These are phyloP conservation scores for Scaptomyza flava DNA, from an alignment of 2,888 invertebrate species.

Conservation along the genomic window DNA sequence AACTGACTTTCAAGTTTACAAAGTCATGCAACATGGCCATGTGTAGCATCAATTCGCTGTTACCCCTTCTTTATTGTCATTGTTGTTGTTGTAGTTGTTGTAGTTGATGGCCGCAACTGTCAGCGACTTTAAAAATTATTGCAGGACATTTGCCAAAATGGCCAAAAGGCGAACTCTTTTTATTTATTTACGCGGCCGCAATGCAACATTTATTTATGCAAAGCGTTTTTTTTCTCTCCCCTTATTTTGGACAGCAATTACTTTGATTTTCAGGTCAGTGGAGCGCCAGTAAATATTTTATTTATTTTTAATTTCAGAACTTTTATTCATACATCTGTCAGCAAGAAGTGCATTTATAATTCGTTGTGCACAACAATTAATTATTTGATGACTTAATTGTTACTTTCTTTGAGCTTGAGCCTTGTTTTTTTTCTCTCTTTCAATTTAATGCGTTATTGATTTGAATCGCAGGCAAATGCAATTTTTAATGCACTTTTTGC, in stretches of 20 bases:
- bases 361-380: not conserved
- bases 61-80: conserved; percentile 30
- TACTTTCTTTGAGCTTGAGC: conserved; percentile 58
- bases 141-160: conserved; percentile 72
- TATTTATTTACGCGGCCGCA: conserved; percentile 47
- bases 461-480: conserved; percentile 66
- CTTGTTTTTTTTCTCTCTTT: conserved; percentile 5
- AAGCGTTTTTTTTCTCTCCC: conserved; percentile 41
- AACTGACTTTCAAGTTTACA: conserved; percentile 73
- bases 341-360: not conserved
- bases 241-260: conserved; percentile 47
- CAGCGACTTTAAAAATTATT: conserved; percentile 69
- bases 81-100: conserved; percentile 30
- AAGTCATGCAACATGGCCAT: conserved; percentile 76
- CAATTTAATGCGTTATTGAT: conserved; percentile 64
- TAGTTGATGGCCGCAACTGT: conserved; percentile 40
- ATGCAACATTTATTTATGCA: conserved; percentile 53
- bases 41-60: conserved; percentile 52
- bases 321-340: no score
- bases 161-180: conserved; percentile 58
- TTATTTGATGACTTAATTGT: conserved; percentile 17
- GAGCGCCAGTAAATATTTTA: conserved; percentile 31
- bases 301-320: no score
- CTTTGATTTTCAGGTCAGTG: conserved; percentile 48
- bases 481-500: conserved; percentile 57